Percentiles rank a stretch among this genome's conserved stretches.
These are phyloP conservation scores for Pipistrellus pygmaeus DNA, from an alignment of 2,797 vertebrate species.

Conservation along the genomic window DNA sequence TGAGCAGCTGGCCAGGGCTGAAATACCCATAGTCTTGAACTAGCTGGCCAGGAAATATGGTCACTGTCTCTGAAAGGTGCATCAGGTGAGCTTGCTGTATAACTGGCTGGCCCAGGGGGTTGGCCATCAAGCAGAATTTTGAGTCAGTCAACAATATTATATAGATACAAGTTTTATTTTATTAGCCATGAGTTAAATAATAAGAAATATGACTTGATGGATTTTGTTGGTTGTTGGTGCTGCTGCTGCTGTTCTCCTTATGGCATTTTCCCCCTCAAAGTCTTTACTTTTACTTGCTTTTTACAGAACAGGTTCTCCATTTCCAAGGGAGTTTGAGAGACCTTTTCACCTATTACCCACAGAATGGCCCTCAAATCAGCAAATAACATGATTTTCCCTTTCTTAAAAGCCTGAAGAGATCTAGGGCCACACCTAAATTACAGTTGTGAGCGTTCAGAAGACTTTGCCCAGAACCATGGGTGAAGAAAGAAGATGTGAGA, in stretches of 20 bases:
- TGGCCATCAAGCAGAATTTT: neutral
- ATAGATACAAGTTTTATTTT: neutral
- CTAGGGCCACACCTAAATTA: neutral
- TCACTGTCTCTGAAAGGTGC: neutral
- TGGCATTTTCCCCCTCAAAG: neutral
- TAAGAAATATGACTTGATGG: neutral
- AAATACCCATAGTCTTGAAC: neutral
- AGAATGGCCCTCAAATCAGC: neutral
- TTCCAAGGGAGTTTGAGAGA: conserved; percentile 17
- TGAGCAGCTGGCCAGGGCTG: too few relatives aligned
- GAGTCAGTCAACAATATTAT: neutral
- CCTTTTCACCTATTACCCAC: neutral
- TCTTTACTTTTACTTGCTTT: conserved; percentile 37
- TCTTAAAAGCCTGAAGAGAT: neutral
- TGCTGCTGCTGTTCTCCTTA: neutral
- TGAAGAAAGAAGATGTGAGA: neutral
- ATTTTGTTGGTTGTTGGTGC: neutral
- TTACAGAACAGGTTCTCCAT: neutral
- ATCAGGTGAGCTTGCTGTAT: neutral
- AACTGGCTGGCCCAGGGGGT: neutral
- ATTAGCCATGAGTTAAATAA: conserved; percentile 16
- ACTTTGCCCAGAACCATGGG: neutral
- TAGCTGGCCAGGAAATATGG: neutral
- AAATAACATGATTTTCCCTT: neutral
- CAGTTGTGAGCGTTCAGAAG: conserved; percentile 4